Conservation (phyloP, 2,888 invertebrate genomes). For the Idaea aversata region DNA sequence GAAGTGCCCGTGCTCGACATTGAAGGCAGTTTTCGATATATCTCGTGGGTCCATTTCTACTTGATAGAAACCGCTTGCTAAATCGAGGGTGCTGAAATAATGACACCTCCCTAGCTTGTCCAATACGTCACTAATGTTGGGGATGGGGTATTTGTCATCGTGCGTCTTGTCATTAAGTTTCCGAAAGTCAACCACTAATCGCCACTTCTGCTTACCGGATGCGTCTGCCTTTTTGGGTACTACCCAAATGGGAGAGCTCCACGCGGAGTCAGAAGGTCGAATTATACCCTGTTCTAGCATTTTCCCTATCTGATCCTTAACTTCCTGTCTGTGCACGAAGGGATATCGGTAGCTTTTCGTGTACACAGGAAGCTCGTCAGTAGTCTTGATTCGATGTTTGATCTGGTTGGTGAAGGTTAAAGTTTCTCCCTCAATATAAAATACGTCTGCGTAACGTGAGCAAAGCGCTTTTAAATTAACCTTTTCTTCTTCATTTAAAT, state of each 20-base stretch:
- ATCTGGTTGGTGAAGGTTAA: no score
- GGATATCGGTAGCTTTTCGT: constrained; percentile 20
- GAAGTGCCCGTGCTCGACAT: constrained; percentile 12
- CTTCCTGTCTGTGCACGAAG: constrained; percentile 16
- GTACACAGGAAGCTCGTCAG: constrained; percentile 16
- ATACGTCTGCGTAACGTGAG: constrained; percentile 26
- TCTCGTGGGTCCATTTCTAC: neutral
- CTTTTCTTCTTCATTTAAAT: constrained; percentile 34
- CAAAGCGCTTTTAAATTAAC: constrained; percentile 26
- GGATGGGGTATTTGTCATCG: constrained; percentile 2
- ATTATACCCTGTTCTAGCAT: constrained; percentile 21
- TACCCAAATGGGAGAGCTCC: no score
- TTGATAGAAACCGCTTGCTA: neutral
- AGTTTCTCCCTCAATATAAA: constrained; percentile 22
- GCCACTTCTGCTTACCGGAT: no score
- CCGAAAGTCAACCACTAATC: no score
- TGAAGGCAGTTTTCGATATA: constrained; percentile 9
- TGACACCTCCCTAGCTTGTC: neutral
- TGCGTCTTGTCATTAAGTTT: neutral
- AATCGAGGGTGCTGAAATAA: neutral
- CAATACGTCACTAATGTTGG: neutral
- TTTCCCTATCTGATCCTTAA: constrained; percentile 15
- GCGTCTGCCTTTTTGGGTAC: no score
- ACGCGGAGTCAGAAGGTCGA: no score
- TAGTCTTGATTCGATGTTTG: constrained; percentile 16